Percentiles rank a stretch among this genome's conserved stretches.
These are phyloP conservation scores for Aradus depressus DNA, from an alignment of 2,888 invertebrate genomes.

Conservation along the genomic window DNA sequence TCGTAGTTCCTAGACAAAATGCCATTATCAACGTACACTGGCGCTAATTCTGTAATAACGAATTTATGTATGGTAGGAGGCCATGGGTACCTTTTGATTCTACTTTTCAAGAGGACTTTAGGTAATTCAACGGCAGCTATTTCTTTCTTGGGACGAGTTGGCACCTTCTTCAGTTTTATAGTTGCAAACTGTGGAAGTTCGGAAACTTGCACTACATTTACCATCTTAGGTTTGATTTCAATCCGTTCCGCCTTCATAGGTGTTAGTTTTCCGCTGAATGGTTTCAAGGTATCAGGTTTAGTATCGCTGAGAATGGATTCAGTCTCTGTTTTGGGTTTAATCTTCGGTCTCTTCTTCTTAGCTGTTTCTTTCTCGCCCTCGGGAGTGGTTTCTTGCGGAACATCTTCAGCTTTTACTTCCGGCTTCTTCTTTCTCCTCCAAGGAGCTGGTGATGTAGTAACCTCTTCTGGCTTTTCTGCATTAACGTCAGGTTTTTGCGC, in stretches of 20 bases:
- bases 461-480: conserved; percentile 31
- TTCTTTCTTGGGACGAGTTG: conserved; percentile 42
- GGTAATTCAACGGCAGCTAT: conserved; percentile 42
- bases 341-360: conserved; percentile 3
- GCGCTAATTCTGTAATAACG: conserved; percentile 35
- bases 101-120: conserved; percentile 57
- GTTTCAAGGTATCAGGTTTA: neutral
- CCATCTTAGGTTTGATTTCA: conserved; percentile 26
- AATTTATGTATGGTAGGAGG: conserved; percentile 37
- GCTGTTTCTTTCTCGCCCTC: conserved; percentile 28
- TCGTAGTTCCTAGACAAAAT: conserved; percentile 33
- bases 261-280: conserved; percentile 27
- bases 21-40: conserved; percentile 32
- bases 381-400: conserved; percentile 3
- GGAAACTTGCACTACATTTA: conserved; percentile 30
- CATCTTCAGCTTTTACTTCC: conserved; percentile 29
- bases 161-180: conserved; percentile 38
- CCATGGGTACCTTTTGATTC: conserved; percentile 43
- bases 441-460: conserved; percentile 25
- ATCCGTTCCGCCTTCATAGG: conserved; percentile 20
- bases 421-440: conserved; percentile 24
- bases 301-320: no score
- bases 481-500: neutral
- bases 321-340: conserved; percentile 19
- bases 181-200: conserved; percentile 51